A percentile compares a stretch with the other conserved stretches of the same genome.
Evolutionary conservation across 2,888 invertebrate genomes (phyloP).

Genomic region (Coenonympha glycerion): DNA sequence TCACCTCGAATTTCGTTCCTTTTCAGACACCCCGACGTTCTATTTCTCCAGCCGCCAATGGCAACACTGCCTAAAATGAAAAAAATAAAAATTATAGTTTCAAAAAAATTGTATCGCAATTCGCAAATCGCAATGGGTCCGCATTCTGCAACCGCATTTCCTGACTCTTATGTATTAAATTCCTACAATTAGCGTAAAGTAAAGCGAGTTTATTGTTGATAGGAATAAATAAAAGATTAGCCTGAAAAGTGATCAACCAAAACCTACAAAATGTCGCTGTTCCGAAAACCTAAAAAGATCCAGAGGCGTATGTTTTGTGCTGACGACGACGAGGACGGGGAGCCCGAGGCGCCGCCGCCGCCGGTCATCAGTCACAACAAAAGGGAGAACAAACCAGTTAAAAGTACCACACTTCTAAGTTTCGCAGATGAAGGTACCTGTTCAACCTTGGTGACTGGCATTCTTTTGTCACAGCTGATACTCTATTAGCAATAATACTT

Average conservation of each 20-base stretch:
- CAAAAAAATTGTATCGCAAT: too few species aligned
- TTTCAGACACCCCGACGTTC: too few species aligned
- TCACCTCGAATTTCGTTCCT: too few species aligned
- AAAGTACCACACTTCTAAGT: constrained; percentile 81
- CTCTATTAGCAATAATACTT: background rate
- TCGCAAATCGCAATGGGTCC: background rate
- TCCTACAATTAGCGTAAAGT: too few species aligned
- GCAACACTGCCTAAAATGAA: too few species aligned
- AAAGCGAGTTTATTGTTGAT: too few species aligned
- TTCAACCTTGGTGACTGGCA: background rate
- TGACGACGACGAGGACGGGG: constrained; percentile 79
- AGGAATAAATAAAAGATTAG: too few species aligned
- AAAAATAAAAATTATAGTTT: too few species aligned
- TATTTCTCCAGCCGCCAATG: too few species aligned
- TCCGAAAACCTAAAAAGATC: constrained; percentile 91
- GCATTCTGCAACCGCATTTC: too few species aligned
- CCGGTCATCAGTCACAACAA: constrained; percentile 68
- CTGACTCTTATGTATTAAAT: too few species aligned
- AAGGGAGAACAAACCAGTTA: constrained; percentile 70
- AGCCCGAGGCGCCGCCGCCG: constrained; percentile 67
- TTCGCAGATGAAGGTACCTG: constrained; percentile 83
- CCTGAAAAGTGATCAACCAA: too few species aligned
- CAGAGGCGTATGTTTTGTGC: constrained; percentile 84
- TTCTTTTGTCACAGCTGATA: background rate
- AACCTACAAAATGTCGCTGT: constrained; percentile 80